Conservation (phyloP, 2,888 invertebrate genomes). For the Odontocolon sp. region DNA sequence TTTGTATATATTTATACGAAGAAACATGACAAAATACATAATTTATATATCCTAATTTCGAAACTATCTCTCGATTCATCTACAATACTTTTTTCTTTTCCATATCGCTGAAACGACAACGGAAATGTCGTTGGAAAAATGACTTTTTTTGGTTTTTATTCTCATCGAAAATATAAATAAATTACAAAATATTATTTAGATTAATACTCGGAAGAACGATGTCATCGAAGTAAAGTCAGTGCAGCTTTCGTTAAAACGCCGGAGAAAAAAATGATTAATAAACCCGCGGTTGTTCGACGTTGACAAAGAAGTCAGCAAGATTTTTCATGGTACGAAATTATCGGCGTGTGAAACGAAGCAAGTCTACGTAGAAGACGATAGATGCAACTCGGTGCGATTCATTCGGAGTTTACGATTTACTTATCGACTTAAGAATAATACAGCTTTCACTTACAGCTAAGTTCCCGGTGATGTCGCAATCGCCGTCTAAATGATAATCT, state of each 20-base stretch:
- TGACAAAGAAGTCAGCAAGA: slow-evolving; percentile 8
- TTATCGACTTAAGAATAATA: slow-evolving; percentile 42
- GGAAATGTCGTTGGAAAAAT: slow-evolving; percentile 67
- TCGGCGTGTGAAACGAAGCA: slow-evolving; percentile 41
- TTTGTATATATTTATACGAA: slow-evolving; percentile 80
- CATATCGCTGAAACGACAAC: slow-evolving; percentile 30
- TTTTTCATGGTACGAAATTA: not conserved
- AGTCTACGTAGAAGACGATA: slow-evolving; percentile 46
- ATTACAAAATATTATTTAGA: slow-evolving; percentile 78
- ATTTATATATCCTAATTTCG: slow-evolving; percentile 76
- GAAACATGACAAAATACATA: slow-evolving; percentile 79
- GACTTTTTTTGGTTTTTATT: slow-evolving; percentile 74
- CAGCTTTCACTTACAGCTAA: slow-evolving; percentile 31
- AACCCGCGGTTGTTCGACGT: slow-evolving; percentile 3
- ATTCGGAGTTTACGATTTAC: slow-evolving; percentile 12
- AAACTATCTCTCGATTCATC: slow-evolving; percentile 34
- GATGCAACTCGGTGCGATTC: slow-evolving; percentile 22
- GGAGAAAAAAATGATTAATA: slow-evolving; percentile 12
- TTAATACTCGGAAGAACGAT: slow-evolving; percentile 74
- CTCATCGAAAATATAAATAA: slow-evolving; percentile 79
- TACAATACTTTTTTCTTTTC: slow-evolving; percentile 18
- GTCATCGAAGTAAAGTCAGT: slow-evolving; percentile 68
- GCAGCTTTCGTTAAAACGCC: slow-evolving; percentile 54
- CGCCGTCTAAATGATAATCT: not conserved
- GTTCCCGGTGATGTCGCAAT: not conserved